Evolutionary conservation across 2,888 invertebrate species (phyloP).

Genomic region (Pteria penguin): DNA sequence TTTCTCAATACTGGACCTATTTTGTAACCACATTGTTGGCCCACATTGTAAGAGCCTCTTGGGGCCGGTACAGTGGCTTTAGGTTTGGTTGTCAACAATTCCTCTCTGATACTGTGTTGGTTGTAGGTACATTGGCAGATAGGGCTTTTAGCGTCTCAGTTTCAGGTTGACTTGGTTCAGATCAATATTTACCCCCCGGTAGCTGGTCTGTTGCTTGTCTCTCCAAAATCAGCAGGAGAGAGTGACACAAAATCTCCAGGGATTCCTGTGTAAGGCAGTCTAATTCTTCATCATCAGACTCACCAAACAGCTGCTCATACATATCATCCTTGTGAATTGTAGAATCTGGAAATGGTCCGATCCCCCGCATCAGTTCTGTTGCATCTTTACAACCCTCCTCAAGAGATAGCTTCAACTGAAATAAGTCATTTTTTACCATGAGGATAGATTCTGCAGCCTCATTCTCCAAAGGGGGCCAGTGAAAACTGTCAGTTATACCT

Average conservation of each 20-base stretch:
- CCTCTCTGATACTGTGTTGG: slow-evolving; percentile 35
- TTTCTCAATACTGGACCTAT: neutral
- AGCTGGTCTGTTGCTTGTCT: slow-evolving; percentile 44
- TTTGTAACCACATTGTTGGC: slow-evolving; percentile 17
- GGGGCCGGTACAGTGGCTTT: neutral
- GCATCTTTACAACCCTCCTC: neutral
- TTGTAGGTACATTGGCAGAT: slow-evolving; percentile 23
- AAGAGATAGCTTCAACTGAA: neutral
- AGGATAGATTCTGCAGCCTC: slow-evolving; percentile 3
- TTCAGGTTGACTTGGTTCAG: too few species aligned
- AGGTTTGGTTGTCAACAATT: slow-evolving; percentile 39
- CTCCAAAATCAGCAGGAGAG: slow-evolving; percentile 38
- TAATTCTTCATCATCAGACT: slow-evolving; percentile 21
- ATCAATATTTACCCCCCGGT: slow-evolving; percentile 38
- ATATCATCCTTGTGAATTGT: slow-evolving; percentile 24
- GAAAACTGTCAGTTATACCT: slow-evolving; percentile 31
- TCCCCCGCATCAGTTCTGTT: neutral
- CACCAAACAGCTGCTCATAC: slow-evolving; percentile 25
- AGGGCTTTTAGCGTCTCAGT: neutral
- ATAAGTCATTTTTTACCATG: neutral
- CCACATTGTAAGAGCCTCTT: slow-evolving; percentile 28
- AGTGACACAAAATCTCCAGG: slow-evolving; percentile 22
- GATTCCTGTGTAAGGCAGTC: slow-evolving; percentile 38
- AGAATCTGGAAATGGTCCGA: neutral
- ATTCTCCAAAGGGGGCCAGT: slow-evolving; percentile 12